Percentiles rank a stretch among this genome's conserved stretches.
These are phyloP conservation scores for Coccyzus lansbergi DNA, from an alignment of 2,797 vertebrate genomes.

Conservation along the genomic window DNA sequence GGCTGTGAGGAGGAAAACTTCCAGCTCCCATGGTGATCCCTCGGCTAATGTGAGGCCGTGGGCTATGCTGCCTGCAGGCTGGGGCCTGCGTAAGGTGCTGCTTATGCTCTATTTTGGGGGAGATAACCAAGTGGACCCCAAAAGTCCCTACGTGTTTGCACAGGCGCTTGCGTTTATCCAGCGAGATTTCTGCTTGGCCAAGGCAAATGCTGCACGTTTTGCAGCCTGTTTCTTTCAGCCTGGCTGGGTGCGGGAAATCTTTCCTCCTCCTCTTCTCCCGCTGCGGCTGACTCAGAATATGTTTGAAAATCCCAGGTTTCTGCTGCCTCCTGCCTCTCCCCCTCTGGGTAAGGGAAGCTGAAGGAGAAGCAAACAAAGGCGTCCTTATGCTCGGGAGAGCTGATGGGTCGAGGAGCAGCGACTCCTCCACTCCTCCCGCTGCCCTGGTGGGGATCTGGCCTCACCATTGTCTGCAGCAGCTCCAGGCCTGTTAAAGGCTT, in stretches of 20 bases:
- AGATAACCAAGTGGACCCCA: neutral
- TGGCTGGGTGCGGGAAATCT: neutral
- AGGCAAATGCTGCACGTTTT: neutral
- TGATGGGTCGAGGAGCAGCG: neutral
- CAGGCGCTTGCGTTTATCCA: rapidly evolving
- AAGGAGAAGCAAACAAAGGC: conserved; percentile 51
- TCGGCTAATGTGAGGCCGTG: rapidly evolving
- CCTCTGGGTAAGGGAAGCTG: conserved; percentile 6
- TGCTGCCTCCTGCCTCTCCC: neutral
- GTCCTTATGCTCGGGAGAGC: conserved; percentile 36
- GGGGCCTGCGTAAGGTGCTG: neutral
- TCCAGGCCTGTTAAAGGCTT: neutral
- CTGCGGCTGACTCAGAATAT: conserved; percentile 48
- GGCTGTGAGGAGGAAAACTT: neutral
- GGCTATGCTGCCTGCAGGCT: neutral
- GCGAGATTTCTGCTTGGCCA: neutral
- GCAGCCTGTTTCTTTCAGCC: neutral
- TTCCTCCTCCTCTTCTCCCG: conserved; percentile 10
- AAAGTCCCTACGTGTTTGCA: neutral
- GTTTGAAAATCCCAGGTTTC: conserved; percentile 52
- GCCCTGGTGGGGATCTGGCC: neutral
- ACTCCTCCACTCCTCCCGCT: conserved; percentile 38
- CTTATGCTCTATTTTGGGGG: neutral
- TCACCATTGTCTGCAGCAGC: conserved; percentile 25
- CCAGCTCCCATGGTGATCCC: rapidly evolving